A percentile compares a stretch with the other conserved stretches of the same genome.
Evolutionary conservation across 2,797 vertebrate genomes (phyloP).

Genomic region (Xiphophorus birchmanni): DNA sequence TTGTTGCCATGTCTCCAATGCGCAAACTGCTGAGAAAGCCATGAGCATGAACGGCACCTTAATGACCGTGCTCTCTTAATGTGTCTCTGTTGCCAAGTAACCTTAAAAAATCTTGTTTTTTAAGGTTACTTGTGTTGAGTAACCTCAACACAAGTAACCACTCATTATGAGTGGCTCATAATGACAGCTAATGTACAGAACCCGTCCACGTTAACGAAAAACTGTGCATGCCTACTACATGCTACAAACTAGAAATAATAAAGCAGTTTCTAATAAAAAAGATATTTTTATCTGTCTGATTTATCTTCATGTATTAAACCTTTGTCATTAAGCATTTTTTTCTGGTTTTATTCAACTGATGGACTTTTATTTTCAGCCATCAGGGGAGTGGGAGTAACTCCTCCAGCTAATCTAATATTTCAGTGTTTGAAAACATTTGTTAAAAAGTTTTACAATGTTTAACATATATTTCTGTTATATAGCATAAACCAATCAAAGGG

Average conservation of each 20-base stretch:
- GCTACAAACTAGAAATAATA: not conserved
- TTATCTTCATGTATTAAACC: not conserved
- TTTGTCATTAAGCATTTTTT: not conserved
- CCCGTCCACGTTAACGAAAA: not conserved
- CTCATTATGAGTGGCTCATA: not conserved
- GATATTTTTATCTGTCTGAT: not conserved
- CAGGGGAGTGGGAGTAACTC: not conserved
- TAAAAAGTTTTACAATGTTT: not conserved
- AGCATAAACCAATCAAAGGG: not conserved
- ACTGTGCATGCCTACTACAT: not conserved
- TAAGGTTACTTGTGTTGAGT: too few species aligned
- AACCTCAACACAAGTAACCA: too few species aligned
- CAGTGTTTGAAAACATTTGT: not conserved
- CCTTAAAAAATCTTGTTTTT: not conserved
- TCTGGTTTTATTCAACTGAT: not conserved
- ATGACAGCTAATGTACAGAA: not conserved
- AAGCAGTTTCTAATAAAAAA: not conserved
- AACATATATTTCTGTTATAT: not conserved
- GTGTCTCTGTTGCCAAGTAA: slow-evolving; percentile 29
- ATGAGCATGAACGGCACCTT: slow-evolving; percentile 15
- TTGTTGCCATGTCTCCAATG: slow-evolving; percentile 16
- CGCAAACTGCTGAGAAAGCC: slow-evolving; percentile 11
- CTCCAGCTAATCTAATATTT: not conserved
- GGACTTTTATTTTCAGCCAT: not conserved
- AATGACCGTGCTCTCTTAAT: not conserved